Evolutionary conservation across 2,113 vertebrate genomes (phyloP).

Genomic region (Leptocoma aspasia): DNA sequence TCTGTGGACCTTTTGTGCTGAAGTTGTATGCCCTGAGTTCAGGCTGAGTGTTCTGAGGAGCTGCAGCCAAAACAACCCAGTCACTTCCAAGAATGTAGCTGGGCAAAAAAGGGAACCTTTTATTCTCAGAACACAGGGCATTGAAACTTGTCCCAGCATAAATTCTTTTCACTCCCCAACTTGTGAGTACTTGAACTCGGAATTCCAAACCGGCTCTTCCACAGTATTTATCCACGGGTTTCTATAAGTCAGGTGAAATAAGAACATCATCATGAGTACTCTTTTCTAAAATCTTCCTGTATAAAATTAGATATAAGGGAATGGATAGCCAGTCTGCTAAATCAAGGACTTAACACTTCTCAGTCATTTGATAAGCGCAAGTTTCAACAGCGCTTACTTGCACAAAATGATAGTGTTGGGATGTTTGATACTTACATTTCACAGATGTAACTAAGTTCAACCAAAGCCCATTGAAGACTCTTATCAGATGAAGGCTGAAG

Average conservation of each 20-base stretch:
- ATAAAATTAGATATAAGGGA: not conserved
- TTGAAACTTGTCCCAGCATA: slow-evolving; percentile 13
- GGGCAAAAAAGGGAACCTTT: slow-evolving; percentile 19
- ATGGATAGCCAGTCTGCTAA: not conserved
- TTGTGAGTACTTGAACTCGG: not conserved
- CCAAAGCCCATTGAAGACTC: not conserved
- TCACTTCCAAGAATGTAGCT: slow-evolving; percentile 38
- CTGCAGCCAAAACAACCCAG: slow-evolving; percentile 43
- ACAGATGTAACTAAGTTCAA: not conserved
- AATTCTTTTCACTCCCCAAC: not conserved
- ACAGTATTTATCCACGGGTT: accelerated
- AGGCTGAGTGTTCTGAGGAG: slow-evolving; percentile 10
- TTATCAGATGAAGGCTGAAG: not conserved
- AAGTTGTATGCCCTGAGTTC: not conserved
- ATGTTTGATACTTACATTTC: not conserved
- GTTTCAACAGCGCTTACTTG: not conserved
- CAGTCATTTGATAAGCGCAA: not conserved
- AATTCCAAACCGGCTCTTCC: not conserved
- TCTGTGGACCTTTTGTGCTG: not conserved
- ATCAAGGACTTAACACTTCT: not conserved
- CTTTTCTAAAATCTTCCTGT: not conserved
- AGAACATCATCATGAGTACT: not conserved
- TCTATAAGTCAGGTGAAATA: not conserved
- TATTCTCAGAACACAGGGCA: slow-evolving; percentile 24
- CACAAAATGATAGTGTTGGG: not conserved